Evolutionary conservation across 1,140 invertebrate genomes (phyloP).

Genomic region (Microplitis mediator): DNA sequence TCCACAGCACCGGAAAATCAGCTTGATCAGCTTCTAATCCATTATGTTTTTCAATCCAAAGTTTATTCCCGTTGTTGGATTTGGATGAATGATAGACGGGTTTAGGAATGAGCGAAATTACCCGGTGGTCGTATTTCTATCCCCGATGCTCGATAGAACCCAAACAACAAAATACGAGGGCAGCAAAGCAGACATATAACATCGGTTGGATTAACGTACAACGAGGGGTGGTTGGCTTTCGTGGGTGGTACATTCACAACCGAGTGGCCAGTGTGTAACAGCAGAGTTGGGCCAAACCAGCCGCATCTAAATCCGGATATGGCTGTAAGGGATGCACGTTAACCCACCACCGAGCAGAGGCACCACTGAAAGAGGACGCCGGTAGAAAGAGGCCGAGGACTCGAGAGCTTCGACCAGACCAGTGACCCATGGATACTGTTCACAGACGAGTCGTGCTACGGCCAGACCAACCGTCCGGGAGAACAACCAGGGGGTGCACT

Average conservation of each 20-base stretch:
- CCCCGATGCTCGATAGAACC: not conserved
- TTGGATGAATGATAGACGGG: no score
- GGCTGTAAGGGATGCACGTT: constrained; percentile 40
- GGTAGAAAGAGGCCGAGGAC: no score
- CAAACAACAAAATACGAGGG: constrained; percentile 21
- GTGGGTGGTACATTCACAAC: constrained; percentile 22
- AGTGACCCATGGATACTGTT: not conserved
- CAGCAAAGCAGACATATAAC: constrained; percentile 10
- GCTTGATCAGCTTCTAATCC: no score
- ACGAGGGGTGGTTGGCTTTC: constrained; percentile 18
- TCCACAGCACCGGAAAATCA: no score
- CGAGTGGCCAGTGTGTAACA: not conserved
- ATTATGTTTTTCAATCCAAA: no score
- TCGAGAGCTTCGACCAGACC: not conserved
- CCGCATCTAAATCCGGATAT: constrained; percentile 44
- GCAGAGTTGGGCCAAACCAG: constrained; percentile 11
- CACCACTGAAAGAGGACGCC: constrained; percentile 3
- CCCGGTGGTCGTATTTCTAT: not conserved
- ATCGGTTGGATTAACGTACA: constrained; percentile 25
- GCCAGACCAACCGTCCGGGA: not conserved
- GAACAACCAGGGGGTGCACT: constrained; percentile 4
- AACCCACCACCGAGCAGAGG: not conserved
- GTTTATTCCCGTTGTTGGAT: no score
- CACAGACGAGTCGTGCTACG: not conserved
- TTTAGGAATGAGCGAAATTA: not conserved